A percentile compares a stretch with the other conserved stretches of the same genome.
These are phyloP conservation scores for Hirtodrosophila alboralis DNA, from an alignment of 2,888 invertebrate genomes.

Conservation along the genomic window DNA sequence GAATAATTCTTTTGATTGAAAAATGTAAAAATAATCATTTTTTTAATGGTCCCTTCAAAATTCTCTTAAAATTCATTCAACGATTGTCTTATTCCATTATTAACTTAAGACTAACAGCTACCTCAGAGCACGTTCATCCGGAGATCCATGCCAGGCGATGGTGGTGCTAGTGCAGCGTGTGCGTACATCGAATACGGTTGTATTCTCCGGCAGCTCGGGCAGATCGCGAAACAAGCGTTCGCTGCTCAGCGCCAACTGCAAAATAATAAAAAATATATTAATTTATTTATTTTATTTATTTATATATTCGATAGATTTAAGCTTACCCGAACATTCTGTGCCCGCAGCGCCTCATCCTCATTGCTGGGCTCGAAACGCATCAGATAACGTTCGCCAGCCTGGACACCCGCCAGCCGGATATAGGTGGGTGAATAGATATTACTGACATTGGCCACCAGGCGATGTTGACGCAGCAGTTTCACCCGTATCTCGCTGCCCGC, in stretches of 20 bases:
- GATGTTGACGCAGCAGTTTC: constrained; percentile 83
- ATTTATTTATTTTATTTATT: too few relatives aligned
- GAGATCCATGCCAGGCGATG: constrained; percentile 86
- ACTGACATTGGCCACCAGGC: constrained; percentile 80
- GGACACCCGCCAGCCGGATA: constrained; percentile 81
- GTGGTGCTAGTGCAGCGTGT: constrained; percentile 85
- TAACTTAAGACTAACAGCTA: constrained; percentile 36
- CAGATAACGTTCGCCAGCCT: constrained; percentile 84
- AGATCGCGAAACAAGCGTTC: constrained; percentile 84
- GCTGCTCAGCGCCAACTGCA: constrained; percentile 85
- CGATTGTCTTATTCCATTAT: too few relatives aligned
- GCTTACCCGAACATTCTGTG: constrained; percentile 85
- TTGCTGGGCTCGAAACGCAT: constrained; percentile 85
- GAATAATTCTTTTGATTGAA: too few relatives aligned
- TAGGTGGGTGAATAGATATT: constrained; percentile 85
- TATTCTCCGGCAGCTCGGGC: constrained; percentile 85
- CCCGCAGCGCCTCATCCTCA: constrained; percentile 85
- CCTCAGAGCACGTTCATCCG: constrained; percentile 84
- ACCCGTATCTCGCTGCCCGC: constrained; percentile 85
- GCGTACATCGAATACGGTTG: constrained; percentile 85
- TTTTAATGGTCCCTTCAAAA: too few relatives aligned
- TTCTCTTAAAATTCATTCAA: too few relatives aligned
- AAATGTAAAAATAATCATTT: too few relatives aligned
- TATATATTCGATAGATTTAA: too few relatives aligned
- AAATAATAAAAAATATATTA: background rate